Conservation (phyloP, 2,113 vertebrate genomes). For the Antechinus stuartii region DNA sequence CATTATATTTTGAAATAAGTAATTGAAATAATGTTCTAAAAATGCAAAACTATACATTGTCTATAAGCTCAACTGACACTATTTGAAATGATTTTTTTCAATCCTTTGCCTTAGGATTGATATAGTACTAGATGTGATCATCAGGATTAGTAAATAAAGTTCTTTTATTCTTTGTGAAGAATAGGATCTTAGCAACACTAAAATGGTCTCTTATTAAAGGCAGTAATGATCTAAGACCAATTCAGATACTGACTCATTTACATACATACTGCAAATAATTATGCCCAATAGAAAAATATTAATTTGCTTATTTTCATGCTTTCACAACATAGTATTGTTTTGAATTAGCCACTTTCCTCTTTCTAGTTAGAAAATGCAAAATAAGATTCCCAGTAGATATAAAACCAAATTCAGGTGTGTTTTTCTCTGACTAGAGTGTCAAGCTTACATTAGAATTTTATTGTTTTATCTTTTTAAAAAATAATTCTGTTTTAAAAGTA, state of each 20-base stretch:
- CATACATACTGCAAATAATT: too few relatives aligned
- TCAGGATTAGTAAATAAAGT: neutral
- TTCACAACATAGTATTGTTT: neutral
- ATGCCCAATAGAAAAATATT: neutral
- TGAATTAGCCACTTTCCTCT: neutral
- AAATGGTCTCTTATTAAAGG: neutral
- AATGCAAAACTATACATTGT: neutral
- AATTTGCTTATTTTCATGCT: too few relatives aligned
- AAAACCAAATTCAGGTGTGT: neutral
- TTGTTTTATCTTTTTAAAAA: too few relatives aligned
- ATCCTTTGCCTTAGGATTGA: neutral
- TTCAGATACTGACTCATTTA: neutral
- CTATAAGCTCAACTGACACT: neutral
- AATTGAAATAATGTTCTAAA: neutral
- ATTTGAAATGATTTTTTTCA: neutral
- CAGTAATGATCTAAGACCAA: neutral
- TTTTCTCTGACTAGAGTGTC: neutral
- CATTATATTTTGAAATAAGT: neutral
- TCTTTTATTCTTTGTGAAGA: neutral
- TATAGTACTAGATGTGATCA: neutral
- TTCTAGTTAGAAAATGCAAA: neutral
- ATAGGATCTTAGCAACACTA: neutral
- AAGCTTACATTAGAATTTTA: neutral
- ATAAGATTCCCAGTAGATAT: neutral
- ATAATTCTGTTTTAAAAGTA: too few relatives aligned